phyloP scores from a whole-genome alignment of 2,888 invertebrate species.

The Drosophila mettleri region DNA sequence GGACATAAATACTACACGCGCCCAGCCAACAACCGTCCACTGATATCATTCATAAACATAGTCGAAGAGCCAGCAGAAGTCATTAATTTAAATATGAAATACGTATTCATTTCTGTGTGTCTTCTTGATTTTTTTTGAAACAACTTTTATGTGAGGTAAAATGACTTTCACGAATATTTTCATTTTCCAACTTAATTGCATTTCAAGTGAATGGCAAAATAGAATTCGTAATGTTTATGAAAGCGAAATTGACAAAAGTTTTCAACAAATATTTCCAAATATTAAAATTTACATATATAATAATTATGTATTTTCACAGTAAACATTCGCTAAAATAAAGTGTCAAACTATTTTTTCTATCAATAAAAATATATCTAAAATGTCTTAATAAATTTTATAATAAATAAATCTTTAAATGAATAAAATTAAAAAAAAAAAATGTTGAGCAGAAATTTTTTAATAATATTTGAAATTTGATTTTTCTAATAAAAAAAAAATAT shows the following conservation, averaged over 20 bases:
- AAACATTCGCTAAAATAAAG: constrained; percentile 1
- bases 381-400: not conserved
- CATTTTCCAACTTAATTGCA: constrained; percentile 42
- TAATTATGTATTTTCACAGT: too few relatives aligned
- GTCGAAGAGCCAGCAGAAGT: constrained; percentile 4
- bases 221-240: constrained; percentile 19
- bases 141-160: constrained; percentile 9
- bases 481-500: not conserved
- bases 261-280: not conserved
- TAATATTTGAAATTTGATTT: too few relatives aligned
- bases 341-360: too few relatives aligned
- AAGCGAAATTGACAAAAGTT: constrained; percentile 38
- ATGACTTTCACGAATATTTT: constrained; percentile 22
- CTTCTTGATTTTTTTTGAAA: not conserved
- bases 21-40: constrained; percentile 9
- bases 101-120: not conserved
- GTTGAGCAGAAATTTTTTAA: not conserved
- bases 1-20: constrained; percentile 40
- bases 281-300: not conserved
- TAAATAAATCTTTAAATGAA: not conserved
- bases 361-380: not conserved
- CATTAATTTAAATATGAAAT: constrained; percentile 8
- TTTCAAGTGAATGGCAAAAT: constrained; percentile 44
- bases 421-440: not conserved
- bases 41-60: constrained; percentile 63